Percentiles rank a stretch among this genome's conserved stretches.
Conservation (phyloP, 2,888 invertebrate species). For the Dynastes tityus region DNA sequence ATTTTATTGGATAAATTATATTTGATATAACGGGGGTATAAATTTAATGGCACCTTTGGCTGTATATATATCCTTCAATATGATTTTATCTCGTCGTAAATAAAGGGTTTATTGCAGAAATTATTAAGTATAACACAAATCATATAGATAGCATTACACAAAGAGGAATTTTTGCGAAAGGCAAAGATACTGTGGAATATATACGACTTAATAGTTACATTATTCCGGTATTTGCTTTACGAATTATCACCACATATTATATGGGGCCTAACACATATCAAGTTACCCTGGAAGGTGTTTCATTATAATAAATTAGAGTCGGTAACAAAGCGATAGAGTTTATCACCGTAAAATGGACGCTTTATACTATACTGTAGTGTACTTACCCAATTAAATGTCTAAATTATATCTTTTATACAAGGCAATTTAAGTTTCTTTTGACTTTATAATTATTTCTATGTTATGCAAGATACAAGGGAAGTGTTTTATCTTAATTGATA, state of each 20-base stretch:
- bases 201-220: slow-evolving; percentile 4
- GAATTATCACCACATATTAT: not conserved
- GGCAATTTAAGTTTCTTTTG: slow-evolving; percentile 9
- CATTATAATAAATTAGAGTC: not conserved
- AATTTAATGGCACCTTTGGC: not conserved
- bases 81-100: slow-evolving; percentile 15
- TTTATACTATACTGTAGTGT: not conserved
- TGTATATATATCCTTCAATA: not conserved
- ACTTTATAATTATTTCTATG: slow-evolving; percentile 10
- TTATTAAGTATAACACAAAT: slow-evolving; percentile 13
- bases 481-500: slow-evolving; percentile 18
- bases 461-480: not conserved
- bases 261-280: not conserved
- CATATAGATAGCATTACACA: slow-evolving; percentile 8
- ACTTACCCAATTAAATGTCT: not conserved
- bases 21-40: not conserved
- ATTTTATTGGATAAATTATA: no score
- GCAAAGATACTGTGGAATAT: not conserved
- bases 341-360: not conserved
- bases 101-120: slow-evolving; percentile 10
- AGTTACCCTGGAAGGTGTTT: slow-evolving; percentile 2
- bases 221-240: slow-evolving; percentile 1
- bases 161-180: slow-evolving; percentile 16
- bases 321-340: slow-evolving; percentile 2
- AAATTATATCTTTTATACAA: not conserved